Percentiles rank a stretch among this genome's conserved stretches.
Conservation (phyloP, 2,113 vertebrate genomes). For the Callopanchax toddi region DNA sequence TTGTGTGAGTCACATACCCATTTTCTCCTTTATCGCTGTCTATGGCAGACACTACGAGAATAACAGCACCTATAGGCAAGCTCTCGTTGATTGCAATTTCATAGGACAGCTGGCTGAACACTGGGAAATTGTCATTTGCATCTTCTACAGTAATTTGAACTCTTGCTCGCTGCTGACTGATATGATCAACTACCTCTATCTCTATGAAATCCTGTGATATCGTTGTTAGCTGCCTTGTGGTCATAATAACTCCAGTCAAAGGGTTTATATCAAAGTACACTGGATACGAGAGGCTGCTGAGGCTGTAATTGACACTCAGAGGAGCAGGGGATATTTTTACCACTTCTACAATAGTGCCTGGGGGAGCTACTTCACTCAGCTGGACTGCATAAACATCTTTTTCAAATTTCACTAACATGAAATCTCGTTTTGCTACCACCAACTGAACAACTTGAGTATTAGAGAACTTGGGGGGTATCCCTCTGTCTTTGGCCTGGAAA, state of each 20-base stretch:
- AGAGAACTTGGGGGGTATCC: constrained; percentile 89
- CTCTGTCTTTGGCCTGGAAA: constrained; percentile 94
- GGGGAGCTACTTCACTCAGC: constrained; percentile 93
- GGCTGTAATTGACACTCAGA: constrained; percentile 84
- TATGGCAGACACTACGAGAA: constrained; percentile 86
- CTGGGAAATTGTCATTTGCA: constrained; percentile 90
- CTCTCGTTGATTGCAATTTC: constrained; percentile 89
- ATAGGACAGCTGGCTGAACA: constrained; percentile 85
- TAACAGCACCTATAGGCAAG: constrained; percentile 81
- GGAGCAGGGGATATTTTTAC: constrained; percentile 85
- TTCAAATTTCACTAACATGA: constrained; percentile 81
- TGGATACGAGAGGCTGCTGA: constrained; percentile 82
- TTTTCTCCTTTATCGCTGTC: constrained; percentile 94
- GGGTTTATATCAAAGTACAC: constrained; percentile 89
- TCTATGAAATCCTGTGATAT: constrained; percentile 84
- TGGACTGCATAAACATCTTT: constrained; percentile 85
- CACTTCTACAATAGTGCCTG: constrained; percentile 86
- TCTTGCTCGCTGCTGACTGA: constrained; percentile 79
- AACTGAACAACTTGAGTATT: constrained; percentile 85
- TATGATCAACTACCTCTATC: constrained; percentile 83
- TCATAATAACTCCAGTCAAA: constrained; percentile 89
- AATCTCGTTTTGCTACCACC: constrained; percentile 81
- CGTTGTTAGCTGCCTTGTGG: constrained; percentile 81
- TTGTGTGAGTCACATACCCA: constrained; percentile 90
- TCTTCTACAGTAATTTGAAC: constrained; percentile 88